Conservation (phyloP, 35 echinoderm and acorn worm species). For the Patiria miniata region DNA sequence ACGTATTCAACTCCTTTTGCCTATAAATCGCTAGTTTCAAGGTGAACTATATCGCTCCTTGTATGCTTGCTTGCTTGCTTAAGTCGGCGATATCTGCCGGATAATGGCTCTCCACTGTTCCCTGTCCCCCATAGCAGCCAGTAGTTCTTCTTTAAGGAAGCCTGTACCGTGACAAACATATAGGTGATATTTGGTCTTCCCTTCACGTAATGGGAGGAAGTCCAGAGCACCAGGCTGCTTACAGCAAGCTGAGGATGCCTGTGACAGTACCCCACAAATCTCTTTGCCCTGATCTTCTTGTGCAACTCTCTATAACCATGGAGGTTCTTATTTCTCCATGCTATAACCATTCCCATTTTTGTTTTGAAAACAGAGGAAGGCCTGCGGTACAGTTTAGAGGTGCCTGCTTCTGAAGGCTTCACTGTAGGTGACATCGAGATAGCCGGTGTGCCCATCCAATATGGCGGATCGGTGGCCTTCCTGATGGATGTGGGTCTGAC, state of each 20-base stretch:
- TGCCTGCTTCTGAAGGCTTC: neutral
- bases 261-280: no score
- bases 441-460: slow-evolving; percentile 17
- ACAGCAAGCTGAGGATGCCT: neutral
- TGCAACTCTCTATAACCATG: neutral
- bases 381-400: slow-evolving; percentile 5
- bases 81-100: no score
- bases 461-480: slow-evolving; percentile 5
- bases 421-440: slow-evolving; percentile 9
- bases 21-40: no score
- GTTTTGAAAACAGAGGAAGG: neutral
- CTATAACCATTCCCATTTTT: neutral
- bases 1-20: no score
- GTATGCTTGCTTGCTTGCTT: no score
- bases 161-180: no score
- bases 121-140: no score
- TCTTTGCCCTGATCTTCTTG: neutral
- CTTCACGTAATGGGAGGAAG: neutral
- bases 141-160: no score
- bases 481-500: neutral
- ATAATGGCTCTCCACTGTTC: no score
- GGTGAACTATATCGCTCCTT: no score
- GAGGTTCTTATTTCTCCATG: neutral
- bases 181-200: neutral
- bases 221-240: neutral